Percentiles rank a stretch among this genome's conserved stretches.
Conservation (phyloP, 2,888 invertebrate genomes). For the Holacanthella duospinosa region DNA sequence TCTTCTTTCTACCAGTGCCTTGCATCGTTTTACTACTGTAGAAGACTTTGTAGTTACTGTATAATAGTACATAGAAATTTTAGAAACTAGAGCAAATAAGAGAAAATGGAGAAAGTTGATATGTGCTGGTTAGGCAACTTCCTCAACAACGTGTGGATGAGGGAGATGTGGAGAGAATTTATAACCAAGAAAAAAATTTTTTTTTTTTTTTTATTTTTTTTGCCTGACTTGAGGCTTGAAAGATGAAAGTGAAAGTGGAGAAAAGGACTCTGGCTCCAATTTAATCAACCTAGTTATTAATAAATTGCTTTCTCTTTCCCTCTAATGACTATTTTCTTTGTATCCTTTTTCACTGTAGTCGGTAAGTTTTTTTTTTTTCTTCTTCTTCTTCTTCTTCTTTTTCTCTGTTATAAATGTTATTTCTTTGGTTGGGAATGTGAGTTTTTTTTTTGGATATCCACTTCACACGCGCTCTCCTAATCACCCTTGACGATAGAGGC, state of each 20-base stretch:
- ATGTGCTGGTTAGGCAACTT: no score
- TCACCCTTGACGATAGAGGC: background rate
- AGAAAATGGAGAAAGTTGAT: background rate
- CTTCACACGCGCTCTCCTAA: background rate
- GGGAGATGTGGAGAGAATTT: background rate
- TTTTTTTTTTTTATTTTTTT: no score
- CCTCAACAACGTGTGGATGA: background rate
- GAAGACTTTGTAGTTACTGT: background rate
- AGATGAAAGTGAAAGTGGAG: no score
- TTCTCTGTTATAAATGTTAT: no score
- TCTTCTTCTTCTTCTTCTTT: no score
- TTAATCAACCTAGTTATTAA: background rate
- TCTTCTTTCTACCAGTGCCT: background rate
- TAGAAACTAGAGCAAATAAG: background rate
- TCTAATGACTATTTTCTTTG: conserved; percentile 1
- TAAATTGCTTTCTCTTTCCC: background rate
- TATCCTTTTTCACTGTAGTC: background rate
- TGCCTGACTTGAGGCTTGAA: no score
- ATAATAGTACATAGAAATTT: background rate
- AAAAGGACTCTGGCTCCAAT: background rate
- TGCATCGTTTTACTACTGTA: background rate
- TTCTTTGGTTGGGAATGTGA: no score
- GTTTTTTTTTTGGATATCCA: no score
- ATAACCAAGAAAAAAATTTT: no score
- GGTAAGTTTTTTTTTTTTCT: background rate